A percentile compares a stretch with the other conserved stretches of the same genome.
Evolutionary conservation across 1,140 invertebrate species (phyloP).

Genomic region (Pachypeltis micranthus): DNA sequence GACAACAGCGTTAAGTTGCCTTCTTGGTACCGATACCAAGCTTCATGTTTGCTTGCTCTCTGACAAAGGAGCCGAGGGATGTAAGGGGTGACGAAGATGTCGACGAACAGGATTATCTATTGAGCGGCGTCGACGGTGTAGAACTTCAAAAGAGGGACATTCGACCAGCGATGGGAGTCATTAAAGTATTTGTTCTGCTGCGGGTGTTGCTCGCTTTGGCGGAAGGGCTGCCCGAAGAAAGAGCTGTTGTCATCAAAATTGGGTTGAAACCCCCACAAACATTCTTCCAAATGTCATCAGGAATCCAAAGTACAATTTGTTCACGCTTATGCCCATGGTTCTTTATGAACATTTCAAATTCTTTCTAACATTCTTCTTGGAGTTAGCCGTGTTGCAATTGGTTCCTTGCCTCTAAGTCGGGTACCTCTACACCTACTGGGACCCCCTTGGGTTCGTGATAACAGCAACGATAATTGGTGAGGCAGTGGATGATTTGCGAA

Average conservation of each 20-base stretch:
- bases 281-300: conserved; percentile 89
- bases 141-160: too few species aligned
- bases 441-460: conserved; percentile 92
- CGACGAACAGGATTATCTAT: neutral
- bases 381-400: conserved; percentile 97
- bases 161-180: neutral
- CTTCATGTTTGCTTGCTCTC: too few species aligned
- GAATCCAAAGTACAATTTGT: conserved; percentile 98
- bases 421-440: conserved; percentile 98
- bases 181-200: neutral
- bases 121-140: neutral
- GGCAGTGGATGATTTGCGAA: conserved; percentile 87
- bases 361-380: conserved; percentile 93
- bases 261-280: conserved; percentile 51
- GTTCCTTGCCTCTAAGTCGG: conserved; percentile 93
- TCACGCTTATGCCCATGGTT: conserved; percentile 90
- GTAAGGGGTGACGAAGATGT: neutral
- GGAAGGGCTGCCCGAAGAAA: conserved; percentile 51
- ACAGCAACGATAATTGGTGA: conserved; percentile 91
- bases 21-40: too few species aligned
- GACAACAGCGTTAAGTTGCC: too few species aligned
- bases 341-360: conserved; percentile 98
- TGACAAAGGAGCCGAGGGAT: too few species aligned
- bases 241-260: conserved; percentile 51
- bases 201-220: conserved; percentile 46